Percentiles rank a stretch among this genome's conserved stretches.
Conservation (phyloP, 2,113 vertebrate genomes). For the Etheostoma spectabile region DNA sequence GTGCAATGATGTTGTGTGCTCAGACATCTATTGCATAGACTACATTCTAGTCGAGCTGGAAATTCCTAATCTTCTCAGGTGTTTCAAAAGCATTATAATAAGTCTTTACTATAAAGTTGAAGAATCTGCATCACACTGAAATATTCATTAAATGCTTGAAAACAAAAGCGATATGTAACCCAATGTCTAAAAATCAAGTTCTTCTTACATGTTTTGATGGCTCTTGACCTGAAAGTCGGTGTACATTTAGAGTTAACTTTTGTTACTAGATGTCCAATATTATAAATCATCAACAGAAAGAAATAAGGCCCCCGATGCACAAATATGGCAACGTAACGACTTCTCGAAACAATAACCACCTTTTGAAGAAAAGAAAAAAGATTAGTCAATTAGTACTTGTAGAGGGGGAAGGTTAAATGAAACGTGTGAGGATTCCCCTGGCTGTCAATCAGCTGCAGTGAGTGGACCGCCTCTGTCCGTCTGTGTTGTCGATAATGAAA, state of each 20-base stretch:
- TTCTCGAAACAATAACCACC: neutral
- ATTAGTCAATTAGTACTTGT: neutral
- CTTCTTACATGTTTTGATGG: neutral
- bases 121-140: neutral
- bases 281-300: neutral
- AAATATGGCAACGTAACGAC: too few species aligned
- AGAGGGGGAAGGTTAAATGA: conserved; percentile 16
- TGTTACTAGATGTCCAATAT: neutral
- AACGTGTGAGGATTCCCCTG: conserved; percentile 22
- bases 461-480: conserved; percentile 38
- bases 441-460: conserved; percentile 47
- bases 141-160: neutral
- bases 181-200: neutral
- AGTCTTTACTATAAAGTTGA: neutral
- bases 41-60: neutral
- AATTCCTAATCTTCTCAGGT: neutral
- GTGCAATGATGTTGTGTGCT: too few species aligned
- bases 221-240: neutral
- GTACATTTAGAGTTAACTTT: neutral
- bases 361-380: neutral
- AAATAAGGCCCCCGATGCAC: neutral
- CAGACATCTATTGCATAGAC: too few species aligned
- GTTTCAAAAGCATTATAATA: neutral
- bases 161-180: neutral
- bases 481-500: conserved; percentile 54